Evolutionary conservation across 2,797 vertebrate genomes (phyloP).

Genomic region (Enteromius argenteus): DNA sequence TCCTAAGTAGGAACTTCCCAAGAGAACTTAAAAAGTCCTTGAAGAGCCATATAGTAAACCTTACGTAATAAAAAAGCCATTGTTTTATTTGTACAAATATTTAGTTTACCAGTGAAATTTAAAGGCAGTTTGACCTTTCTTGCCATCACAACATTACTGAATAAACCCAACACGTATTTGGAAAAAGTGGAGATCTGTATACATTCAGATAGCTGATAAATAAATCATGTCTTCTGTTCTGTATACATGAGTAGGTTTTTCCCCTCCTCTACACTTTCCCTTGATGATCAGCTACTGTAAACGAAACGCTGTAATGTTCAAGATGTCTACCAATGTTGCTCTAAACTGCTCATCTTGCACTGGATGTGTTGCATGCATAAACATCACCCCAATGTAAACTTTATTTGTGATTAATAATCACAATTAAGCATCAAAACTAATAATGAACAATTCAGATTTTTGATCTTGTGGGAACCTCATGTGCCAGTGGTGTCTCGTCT

Average conservation of each 20-base stretch:
- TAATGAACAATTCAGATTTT: background rate
- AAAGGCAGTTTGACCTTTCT: conserved; percentile 6
- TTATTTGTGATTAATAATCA: conserved; percentile 13
- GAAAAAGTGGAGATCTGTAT: conserved; percentile 25
- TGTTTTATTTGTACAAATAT: background rate
- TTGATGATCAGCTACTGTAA: conserved; percentile 35
- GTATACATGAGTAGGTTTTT: conserved; percentile 11
- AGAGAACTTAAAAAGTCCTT: background rate
- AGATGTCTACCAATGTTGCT: conserved; percentile 7
- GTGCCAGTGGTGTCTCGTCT: background rate
- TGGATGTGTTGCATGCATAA: background rate
- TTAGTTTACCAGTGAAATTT: conserved; percentile 5
- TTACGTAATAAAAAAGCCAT: background rate
- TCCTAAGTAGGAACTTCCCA: background rate
- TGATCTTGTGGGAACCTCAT: background rate
- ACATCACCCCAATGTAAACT: background rate
- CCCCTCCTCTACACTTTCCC: conserved; percentile 7
- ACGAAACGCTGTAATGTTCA: conserved; percentile 34
- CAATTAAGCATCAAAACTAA: conserved; percentile 1
- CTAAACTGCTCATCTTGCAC: background rate
- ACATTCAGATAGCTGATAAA: conserved; percentile 19
- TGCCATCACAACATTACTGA: background rate
- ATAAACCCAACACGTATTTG: conserved; percentile 9
- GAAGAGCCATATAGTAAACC: background rate
- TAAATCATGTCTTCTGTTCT: conserved; percentile 22